phyloP scores from a whole-genome alignment of 2,888 invertebrate species.

The Alcis repandata region DNA sequence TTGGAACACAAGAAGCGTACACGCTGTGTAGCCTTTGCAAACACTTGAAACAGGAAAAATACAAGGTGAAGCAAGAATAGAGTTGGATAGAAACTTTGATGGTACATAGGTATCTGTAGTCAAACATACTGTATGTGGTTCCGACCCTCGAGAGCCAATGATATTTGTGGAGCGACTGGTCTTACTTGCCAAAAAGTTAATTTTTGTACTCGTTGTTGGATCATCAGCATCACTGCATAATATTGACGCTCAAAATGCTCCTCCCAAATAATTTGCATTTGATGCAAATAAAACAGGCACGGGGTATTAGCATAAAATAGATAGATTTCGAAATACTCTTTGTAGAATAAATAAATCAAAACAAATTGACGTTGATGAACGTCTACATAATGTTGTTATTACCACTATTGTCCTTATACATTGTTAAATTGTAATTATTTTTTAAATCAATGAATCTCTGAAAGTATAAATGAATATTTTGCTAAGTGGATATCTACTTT shows the following conservation, averaged over 20 bases:
- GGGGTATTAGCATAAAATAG: background rate
- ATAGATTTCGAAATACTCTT: slow-evolving; percentile 18
- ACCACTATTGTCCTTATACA: background rate
- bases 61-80: background rate
- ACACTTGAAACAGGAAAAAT: slow-evolving; percentile 33
- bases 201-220: slow-evolving; percentile 23
- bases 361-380: background rate
- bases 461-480: background rate
- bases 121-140: no score
- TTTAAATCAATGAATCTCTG: slow-evolving; percentile 12
- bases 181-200: slow-evolving; percentile 25
- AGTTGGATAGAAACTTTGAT: background rate
- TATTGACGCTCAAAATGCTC: slow-evolving; percentile 13
- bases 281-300: slow-evolving; percentile 14
- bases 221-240: slow-evolving; percentile 4
- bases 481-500: background rate
- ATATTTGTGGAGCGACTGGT: background rate
- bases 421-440: background rate
- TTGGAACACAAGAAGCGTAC: slow-evolving; percentile 48
- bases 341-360: slow-evolving; percentile 14
- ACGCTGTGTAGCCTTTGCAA: slow-evolving; percentile 46
- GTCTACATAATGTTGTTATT: background rate
- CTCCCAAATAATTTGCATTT: slow-evolving; percentile 18
- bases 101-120: no score
- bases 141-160: background rate